Conservation (phyloP, 2,888 invertebrate genomes). For the Spilarctia lutea region DNA sequence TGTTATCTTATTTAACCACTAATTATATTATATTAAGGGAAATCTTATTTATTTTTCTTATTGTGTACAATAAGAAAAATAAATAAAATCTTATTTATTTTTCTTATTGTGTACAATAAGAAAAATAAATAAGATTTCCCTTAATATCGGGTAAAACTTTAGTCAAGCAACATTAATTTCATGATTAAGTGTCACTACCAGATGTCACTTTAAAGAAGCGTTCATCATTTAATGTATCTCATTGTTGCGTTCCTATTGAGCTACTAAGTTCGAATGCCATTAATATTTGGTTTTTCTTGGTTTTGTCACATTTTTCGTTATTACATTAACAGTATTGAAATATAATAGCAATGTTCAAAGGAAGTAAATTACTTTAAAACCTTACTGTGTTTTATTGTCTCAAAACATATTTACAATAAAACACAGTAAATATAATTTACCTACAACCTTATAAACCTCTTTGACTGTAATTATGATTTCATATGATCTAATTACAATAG, state of each 20-base stretch:
- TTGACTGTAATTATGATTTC: too few relatives aligned
- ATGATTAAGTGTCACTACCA: conserved; percentile 23
- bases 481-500: too few relatives aligned
- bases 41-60: too few relatives aligned
- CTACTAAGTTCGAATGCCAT: not conserved
- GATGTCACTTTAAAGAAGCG: conserved; percentile 39
- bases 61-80: too few relatives aligned
- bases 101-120: too few relatives aligned
- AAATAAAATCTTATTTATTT: too few relatives aligned
- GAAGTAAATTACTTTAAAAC: not conserved
- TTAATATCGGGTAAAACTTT: not conserved
- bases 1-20: too few relatives aligned
- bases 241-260: not conserved
- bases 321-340: not conserved
- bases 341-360: not conserved
- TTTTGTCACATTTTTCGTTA: not conserved
- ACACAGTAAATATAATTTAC: too few relatives aligned
- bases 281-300: not conserved
- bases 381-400: not conserved
- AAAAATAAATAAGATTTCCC: not conserved
- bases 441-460: too few relatives aligned
- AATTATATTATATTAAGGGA: too few relatives aligned
- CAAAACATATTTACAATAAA: too few relatives aligned
- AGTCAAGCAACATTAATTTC: conserved; percentile 12
- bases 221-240: conserved; percentile 19